Conservation (phyloP, 2,888 invertebrate species). For the Lobophora halterata region DNA sequence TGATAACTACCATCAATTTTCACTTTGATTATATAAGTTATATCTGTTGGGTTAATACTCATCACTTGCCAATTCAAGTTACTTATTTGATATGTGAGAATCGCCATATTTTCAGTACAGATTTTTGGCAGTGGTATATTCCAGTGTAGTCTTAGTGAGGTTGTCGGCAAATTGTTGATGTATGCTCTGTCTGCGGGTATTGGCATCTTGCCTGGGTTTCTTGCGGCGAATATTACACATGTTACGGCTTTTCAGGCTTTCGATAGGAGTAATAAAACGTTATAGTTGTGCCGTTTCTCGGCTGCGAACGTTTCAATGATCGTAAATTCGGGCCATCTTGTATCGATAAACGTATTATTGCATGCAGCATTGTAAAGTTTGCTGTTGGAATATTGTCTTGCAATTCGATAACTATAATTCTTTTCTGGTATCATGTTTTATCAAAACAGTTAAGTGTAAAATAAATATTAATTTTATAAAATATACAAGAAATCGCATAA, state of each 20-base stretch:
- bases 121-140: not conserved
- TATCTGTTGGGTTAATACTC: slow-evolving; percentile 19
- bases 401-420: slow-evolving; percentile 4
- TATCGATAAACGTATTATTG: slow-evolving; percentile 52
- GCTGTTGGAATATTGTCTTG: slow-evolving; percentile 19
- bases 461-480: too few species aligned
- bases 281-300: slow-evolving; percentile 55
- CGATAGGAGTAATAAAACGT: slow-evolving; percentile 67
- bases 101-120: slow-evolving; percentile 8
- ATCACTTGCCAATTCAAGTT: slow-evolving; percentile 18
- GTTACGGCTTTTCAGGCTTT: slow-evolving; percentile 55
- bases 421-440: too few species aligned
- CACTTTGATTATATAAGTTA: slow-evolving; percentile 25
- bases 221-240: slow-evolving; percentile 59
- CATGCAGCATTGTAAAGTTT: slow-evolving; percentile 42
- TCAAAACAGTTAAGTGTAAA: too few species aligned
- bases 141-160: slow-evolving; percentile 3
- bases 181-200: slow-evolving; percentile 33
- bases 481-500: too few species aligned
- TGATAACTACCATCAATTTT: slow-evolving; percentile 27
- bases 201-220: slow-evolving; percentile 61
- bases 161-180: slow-evolving; percentile 21
- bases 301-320: slow-evolving; percentile 55
- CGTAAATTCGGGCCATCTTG: slow-evolving; percentile 61
- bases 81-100: slow-evolving; percentile 6